Conservation (phyloP, 2,888 invertebrate species). For the Deroplatys truncata region DNA sequence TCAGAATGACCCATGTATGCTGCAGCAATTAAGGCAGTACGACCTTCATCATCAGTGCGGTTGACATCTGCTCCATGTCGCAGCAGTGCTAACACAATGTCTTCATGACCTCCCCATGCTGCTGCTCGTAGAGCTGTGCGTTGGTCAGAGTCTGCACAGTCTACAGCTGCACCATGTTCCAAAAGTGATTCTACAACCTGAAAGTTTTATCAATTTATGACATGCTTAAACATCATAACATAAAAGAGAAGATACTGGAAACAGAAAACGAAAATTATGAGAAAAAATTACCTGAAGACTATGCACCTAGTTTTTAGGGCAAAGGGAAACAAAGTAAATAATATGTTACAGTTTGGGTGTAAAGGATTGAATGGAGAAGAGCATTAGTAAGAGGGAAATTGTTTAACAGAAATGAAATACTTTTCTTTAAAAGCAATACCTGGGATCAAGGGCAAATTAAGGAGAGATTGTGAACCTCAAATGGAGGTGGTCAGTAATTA, state of each 20-base stretch:
- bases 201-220: slow-evolving; percentile 25
- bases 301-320: too few species aligned
- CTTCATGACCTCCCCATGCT: slow-evolving; percentile 91
- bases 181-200: slow-evolving; percentile 76
- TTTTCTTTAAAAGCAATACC: too few species aligned
- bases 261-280: too few species aligned
- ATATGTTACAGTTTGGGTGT: too few species aligned
- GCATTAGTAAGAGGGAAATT: too few species aligned
- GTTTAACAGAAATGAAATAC: too few species aligned
- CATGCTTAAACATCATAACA: neutral
- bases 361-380: too few species aligned
- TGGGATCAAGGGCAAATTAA: too few species aligned
- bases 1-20: slow-evolving; percentile 96
- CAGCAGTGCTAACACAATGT: slow-evolving; percentile 70
- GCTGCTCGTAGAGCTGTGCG: slow-evolving; percentile 87
- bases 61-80: slow-evolving; percentile 69
- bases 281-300: too few species aligned
- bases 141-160: slow-evolving; percentile 82
- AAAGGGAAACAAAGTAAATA: too few species aligned
- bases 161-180: slow-evolving; percentile 74
- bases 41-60: slow-evolving; percentile 81
- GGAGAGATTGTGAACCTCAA: too few species aligned
- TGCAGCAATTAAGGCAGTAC: slow-evolving; percentile 90
- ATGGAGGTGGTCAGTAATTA: too few species aligned
- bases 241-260: slow-evolving; percentile 25